A percentile compares a stretch with the other conserved stretches of the same genome.
Conservation (phyloP, 2,797 vertebrate genomes). For the Peromyscus aztecus region DNA sequence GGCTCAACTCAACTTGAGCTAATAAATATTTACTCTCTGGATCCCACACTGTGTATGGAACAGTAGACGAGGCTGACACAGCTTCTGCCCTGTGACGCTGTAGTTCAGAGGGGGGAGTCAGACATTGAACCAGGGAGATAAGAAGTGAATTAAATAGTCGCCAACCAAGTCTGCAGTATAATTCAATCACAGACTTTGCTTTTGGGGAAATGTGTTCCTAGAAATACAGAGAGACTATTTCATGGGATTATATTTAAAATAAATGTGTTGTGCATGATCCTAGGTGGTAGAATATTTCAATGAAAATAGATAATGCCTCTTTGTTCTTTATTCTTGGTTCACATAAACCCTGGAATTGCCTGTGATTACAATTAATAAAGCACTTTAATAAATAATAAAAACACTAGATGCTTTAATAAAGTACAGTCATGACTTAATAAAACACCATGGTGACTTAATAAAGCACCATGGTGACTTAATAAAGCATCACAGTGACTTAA, state of each 20-base stretch:
- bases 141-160: conserved; percentile 50
- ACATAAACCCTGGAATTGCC: neutral
- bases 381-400: conserved; percentile 32
- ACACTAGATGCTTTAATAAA: neutral
- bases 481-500: neutral
- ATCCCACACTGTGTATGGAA: neutral
- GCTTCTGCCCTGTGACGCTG: conserved; percentile 18
- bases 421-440: neutral
- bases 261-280: neutral
- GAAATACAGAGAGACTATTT: conserved; percentile 56
- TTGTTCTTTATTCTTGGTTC: neutral
- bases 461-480: neutral
- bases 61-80: neutral
- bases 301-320: conserved; percentile 16
- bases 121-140: conserved; percentile 27
- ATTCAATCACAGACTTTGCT: conserved; percentile 24
- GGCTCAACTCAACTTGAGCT: conserved; percentile 7
- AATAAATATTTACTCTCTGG: conserved; percentile 59
- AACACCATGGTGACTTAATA: neutral
- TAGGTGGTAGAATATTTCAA: conserved; percentile 2
- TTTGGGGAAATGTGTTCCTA: conserved; percentile 58
- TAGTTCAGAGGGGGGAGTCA: neutral
- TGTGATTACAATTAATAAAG: neutral
- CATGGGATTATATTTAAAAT: conserved; percentile 37
- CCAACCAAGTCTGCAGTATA: neutral